Evolutionary conservation across 2,113 vertebrate species (phyloP), one percentile per base, ranked within the genome.

Genomic region (Lampris megalopsis): DNA sequence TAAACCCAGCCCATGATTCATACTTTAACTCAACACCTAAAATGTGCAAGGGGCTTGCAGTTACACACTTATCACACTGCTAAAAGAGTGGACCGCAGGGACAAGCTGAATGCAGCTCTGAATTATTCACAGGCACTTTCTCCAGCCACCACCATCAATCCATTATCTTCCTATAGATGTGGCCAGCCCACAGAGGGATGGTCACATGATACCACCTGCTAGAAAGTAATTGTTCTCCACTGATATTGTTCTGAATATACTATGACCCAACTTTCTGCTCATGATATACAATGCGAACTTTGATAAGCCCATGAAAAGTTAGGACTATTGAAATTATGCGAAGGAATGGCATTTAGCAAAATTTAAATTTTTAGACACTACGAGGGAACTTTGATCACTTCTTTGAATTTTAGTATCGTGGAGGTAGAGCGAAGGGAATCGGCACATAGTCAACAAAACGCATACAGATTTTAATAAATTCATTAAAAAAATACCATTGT

Each of bases 111-210:
- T 79, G 68, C 54, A 50, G 56, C 66, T 73, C 83, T 95, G 82
- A 95, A 92, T 94, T 90, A 95, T 95, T 94, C 90, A 94, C 88
- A 82, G 83, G 70, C 87, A 91, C 93, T 94, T 94, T 94, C 91
- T 91, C 87, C 80, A 73, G 82, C 91, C 91, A 90, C 87, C 71
- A 74, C 86, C 86, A 86, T 80, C 80, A 73, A 82, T 83, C 92
- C 89, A 93, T 94, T 94, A 93, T 92, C 83, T 88, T 88, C 77
- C 85, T 53, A 83, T 91, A 85, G 82, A 85, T 86, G 83, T 79
- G 80, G 78, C 85, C 80, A 13, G 76, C 85, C 81, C 87, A 80
- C 84, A 75, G 67, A 79, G 89, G 83, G 84, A 70, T 6, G 48
- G 88, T 87, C 90, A 95, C 91, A 88, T 92, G 89, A 94, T 86